Evolutionary conservation across 2,888 invertebrate genomes (phyloP).

Genomic region (Noctua janthina): DNA sequence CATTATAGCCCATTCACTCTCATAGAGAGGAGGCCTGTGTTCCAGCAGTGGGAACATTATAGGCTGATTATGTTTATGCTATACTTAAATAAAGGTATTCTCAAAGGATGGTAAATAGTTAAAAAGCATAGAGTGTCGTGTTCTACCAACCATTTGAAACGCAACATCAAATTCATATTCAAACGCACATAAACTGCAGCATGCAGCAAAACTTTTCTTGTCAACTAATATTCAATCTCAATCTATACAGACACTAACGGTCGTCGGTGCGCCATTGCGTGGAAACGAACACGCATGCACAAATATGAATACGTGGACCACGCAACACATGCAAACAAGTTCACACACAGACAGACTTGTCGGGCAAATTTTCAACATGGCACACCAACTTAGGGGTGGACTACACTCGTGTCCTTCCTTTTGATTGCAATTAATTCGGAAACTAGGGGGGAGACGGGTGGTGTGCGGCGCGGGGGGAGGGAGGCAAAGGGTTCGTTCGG

Average conservation of each 20-base stretch:
- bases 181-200: conserved; percentile 15
- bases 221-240: conserved; percentile 45
- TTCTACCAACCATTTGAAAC: background rate
- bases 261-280: conserved; percentile 65
- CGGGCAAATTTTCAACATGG: conserved; percentile 87
- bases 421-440: conserved; percentile 91
- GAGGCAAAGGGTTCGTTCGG: conserved; percentile 81
- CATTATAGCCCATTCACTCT: too few species aligned
- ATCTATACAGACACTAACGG: conserved; percentile 45
- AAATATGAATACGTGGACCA: conserved; percentile 60
- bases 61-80: too few species aligned
- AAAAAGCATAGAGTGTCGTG: too few species aligned
- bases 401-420: conserved; percentile 90
- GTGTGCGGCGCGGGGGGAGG: conserved; percentile 70
- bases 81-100: too few species aligned
- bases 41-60: too few species aligned
- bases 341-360: conserved; percentile 75
- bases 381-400: conserved; percentile 88
- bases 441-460: conserved; percentile 74
- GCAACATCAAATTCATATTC: conserved; percentile 27
- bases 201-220: conserved; percentile 55
- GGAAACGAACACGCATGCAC: conserved; percentile 70
- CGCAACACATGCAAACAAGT: conserved; percentile 67
- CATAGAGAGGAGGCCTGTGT: too few species aligned
- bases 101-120: background rate